phyloP scores from a whole-genome alignment of 2,888 invertebrate species.

The Galerucella nymphaeae region DNA sequence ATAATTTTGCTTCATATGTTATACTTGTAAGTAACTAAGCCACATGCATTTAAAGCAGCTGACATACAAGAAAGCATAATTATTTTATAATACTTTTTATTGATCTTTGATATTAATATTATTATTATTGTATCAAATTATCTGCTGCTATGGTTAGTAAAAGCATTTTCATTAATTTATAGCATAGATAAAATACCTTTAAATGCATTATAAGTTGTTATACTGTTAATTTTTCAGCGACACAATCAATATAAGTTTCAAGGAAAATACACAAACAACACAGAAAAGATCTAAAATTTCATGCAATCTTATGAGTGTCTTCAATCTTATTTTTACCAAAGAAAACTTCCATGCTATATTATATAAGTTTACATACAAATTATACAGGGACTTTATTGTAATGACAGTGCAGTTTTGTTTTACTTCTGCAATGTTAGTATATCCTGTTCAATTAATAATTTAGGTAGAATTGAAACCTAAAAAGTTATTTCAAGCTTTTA shows the following conservation, averaged over 20 bases:
- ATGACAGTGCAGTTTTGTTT: background rate
- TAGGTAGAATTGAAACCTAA: background rate
- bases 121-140: background rate
- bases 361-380: too few relatives aligned
- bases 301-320: too few relatives aligned
- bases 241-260: background rate
- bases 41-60: background rate
- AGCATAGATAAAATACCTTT: background rate
- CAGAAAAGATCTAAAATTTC: background rate
- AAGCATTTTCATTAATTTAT: background rate
- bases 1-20: background rate
- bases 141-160: background rate
- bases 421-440: background rate
- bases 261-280: background rate
- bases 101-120: background rate
- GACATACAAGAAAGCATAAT: background rate
- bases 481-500: conserved; percentile 1
- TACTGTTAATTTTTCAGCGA: too few relatives aligned
- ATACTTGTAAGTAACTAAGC: background rate
- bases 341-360: too few relatives aligned
- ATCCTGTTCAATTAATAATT: background rate
- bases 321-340: too few relatives aligned
- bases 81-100: background rate
- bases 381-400: too few relatives aligned
- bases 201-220: too few relatives aligned